These are phyloP conservation scores for Centruroides vittatus DNA, from an alignment of 1,140 invertebrate genomes.

Conservation along the genomic window DNA sequence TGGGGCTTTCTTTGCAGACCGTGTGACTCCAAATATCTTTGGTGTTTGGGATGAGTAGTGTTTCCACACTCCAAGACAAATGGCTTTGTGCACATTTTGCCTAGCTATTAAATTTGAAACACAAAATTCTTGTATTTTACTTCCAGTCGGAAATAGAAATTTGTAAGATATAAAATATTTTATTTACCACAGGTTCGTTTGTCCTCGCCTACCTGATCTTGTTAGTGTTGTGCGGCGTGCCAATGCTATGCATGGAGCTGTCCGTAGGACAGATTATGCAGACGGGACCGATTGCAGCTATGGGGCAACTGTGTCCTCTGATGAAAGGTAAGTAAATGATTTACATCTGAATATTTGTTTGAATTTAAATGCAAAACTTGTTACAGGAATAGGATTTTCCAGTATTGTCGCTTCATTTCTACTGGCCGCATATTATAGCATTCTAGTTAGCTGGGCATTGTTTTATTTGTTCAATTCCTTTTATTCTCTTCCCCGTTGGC, in stretches of 20 bases:
- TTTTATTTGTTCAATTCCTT: conserved; percentile 88
- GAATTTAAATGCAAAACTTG: background rate
- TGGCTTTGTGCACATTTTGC: no score
- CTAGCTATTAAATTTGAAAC: no score
- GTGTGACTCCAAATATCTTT: no score
- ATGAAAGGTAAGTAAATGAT: conserved; percentile 52
- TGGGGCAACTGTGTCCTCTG: conserved; percentile 66
- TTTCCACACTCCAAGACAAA: no score
- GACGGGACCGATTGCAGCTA: conserved; percentile 24
- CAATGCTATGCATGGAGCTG: conserved; percentile 14
- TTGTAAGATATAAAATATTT: no score
- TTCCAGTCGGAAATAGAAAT: no score
- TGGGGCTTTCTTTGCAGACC: no score
- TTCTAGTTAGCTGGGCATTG: conserved; percentile 86
- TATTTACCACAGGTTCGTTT: conserved; percentile 10
- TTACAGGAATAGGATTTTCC: conserved; percentile 47
- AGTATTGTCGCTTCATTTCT: conserved; percentile 87
- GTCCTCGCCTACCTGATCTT: conserved; percentile 13
- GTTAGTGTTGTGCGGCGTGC: conserved; percentile 10
- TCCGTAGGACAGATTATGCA: conserved; percentile 14
- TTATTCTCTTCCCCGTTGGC: conserved; percentile 71
- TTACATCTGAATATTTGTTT: no score
- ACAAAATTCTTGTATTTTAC: no score
- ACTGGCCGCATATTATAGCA: conserved; percentile 90
- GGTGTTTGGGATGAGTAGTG: no score